phyloP scores from a whole-genome alignment of 1,140 invertebrate species.

The Panagrolaimus sp. region DNA sequence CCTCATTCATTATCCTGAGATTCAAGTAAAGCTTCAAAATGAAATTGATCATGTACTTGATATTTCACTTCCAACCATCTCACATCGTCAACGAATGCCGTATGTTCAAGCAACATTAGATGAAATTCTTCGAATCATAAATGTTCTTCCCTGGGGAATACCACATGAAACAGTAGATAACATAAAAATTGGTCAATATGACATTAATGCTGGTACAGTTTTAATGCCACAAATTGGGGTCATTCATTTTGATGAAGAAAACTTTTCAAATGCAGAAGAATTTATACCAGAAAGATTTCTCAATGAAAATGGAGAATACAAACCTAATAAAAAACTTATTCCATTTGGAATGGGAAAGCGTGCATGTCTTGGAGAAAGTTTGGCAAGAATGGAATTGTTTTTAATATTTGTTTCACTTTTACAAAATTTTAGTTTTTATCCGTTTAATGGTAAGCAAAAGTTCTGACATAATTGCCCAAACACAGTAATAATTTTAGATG shows the following conservation, averaged over 20 bases:
- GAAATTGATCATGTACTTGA: constrained; percentile 33
- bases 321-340: constrained; percentile 26
- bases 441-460: not conserved
- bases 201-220: constrained; percentile 30
- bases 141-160: constrained; percentile 43
- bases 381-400: constrained; percentile 59
- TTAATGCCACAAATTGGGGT: constrained; percentile 40
- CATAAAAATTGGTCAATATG: not conserved
- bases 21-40: constrained; percentile 31
- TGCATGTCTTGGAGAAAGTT: constrained; percentile 55
- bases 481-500: not conserved
- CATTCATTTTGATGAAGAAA: constrained; percentile 43
- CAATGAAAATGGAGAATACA: constrained; percentile 31
- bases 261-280: constrained; percentile 53
- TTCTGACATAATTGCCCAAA: not conserved
- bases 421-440: constrained; percentile 52
- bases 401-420: constrained; percentile 54
- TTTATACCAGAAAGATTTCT: constrained; percentile 59
- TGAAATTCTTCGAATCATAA: constrained; percentile 41
- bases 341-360: constrained; percentile 51
- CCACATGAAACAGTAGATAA: constrained; percentile 28
- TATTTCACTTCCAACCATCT: not conserved
- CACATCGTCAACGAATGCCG: constrained; percentile 21
- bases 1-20: constrained; percentile 42
- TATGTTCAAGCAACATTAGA: constrained; percentile 43